Base-by-base conservation (phyloP, 2,888 invertebrate species). In the Melipona beecheii region DNA sequence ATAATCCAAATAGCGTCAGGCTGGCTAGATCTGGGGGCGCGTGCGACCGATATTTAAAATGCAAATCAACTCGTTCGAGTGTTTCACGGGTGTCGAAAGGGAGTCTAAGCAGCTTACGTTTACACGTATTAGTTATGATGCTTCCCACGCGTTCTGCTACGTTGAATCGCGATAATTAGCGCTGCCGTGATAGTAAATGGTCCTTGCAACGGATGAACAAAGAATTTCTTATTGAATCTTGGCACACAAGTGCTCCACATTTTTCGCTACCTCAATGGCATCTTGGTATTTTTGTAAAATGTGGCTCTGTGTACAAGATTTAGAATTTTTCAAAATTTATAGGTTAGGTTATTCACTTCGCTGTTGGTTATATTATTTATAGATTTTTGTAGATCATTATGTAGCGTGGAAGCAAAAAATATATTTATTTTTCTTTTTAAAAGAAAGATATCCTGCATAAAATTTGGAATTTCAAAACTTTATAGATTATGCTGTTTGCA, bases 61-160 rank as follows among this genome's bases (percentile, higher is more conserved):
- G 79, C 80, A 79, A 82, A 82, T 82, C 49, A 60, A 79, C 74
- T 54, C 58, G 82, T 79, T 64, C 58, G 50, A 66, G 21, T 74
- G 74, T 82, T 80, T 71, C 80, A 82, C 70, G 74, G 74, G 70
- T 70, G 79, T 65, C 81, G 58, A 60, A 19, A 70, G 69, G 49
- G 75, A 74, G 31, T 65, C 31, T 82, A 82, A 82, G 70, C 75
- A n/a, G 70, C 80, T 82, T 82, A 82, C 58, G 74, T 54, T 60
- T 64, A 50, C 52, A 58, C 72, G 72, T 31, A 49, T 81, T 81
- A 78, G 78, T 62, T 78, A 78, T 36, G 43, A 80, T 21, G 82
- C 82, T 65, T 80, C 82, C 82, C 79, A 82, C 82, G 72, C 81
- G 72, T 79, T 75, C 70, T 66, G 54, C 79, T 71, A 71, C 79